Conservation (phyloP, 2,113 vertebrate genomes). For the Mormyrus iriodes region DNA sequence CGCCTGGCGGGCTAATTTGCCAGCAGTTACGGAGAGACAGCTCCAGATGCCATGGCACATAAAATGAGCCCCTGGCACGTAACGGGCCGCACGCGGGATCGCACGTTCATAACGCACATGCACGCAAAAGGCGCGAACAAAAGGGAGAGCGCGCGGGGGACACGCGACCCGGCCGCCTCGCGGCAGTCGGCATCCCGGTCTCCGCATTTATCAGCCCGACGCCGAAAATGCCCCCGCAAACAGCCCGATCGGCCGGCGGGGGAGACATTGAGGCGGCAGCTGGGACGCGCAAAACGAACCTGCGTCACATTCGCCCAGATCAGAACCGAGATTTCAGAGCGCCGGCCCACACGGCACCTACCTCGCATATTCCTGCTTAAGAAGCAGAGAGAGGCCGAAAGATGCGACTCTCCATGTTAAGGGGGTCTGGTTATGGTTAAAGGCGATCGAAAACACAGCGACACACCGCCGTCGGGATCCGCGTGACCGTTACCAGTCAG, state of each 20-base stretch:
- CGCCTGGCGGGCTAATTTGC: not conserved
- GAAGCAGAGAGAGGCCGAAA: not conserved
- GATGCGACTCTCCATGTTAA: not conserved
- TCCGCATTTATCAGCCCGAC: not conserved
- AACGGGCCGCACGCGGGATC: not conserved
- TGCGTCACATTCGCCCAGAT: conserved; percentile 9
- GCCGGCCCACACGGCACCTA: not conserved
- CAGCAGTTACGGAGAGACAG: not conserved
- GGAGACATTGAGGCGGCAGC: not conserved
- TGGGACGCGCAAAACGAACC: not conserved
- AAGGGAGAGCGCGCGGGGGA: not conserved
- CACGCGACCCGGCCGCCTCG: not conserved
- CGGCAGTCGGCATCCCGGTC: not conserved
- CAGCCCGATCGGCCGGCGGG: not conserved
- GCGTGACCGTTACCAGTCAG: not conserved
- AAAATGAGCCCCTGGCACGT: not conserved
- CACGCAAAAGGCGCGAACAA: not conserved
- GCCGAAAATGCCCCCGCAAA: not conserved
- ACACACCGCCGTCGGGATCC: not conserved
- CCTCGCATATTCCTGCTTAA: not conserved
- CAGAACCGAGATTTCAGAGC: conserved; percentile 8
- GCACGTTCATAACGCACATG: not conserved
- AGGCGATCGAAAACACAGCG: not conserved
- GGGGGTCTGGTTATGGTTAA: not conserved
- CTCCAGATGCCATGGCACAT: not conserved